phyloP scores from a whole-genome alignment of 2,113 vertebrate genomes.

The Vulpes lagopus region DNA sequence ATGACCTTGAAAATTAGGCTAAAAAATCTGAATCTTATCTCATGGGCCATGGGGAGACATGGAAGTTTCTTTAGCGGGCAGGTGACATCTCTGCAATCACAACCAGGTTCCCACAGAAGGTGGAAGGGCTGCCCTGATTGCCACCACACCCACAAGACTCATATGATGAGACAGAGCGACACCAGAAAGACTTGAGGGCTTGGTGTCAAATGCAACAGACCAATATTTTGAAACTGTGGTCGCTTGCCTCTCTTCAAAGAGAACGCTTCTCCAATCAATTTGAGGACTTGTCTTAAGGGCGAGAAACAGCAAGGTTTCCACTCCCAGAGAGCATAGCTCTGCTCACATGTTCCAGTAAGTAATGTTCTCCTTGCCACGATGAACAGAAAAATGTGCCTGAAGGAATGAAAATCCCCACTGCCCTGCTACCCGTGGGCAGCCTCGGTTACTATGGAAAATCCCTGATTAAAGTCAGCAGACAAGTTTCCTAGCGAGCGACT shows the following conservation, averaged over 20 bases:
- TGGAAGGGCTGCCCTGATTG: background rate
- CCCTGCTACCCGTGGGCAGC: constrained; percentile 82
- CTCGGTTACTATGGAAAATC: constrained; percentile 87
- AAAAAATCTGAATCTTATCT: background rate
- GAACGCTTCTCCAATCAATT: background rate
- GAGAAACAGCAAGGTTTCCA: constrained; percentile 18
- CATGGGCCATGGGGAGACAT: background rate
- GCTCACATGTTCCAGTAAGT: constrained; percentile 80
- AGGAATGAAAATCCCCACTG: constrained; percentile 84
- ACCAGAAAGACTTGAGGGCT: background rate
- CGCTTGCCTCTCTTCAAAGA: background rate
- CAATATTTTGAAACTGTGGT: background rate
- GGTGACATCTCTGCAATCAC: background rate
- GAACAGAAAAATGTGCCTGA: constrained; percentile 81
- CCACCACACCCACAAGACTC: background rate
- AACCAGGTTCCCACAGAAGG: background rate
- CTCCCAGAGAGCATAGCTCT: constrained; percentile 59
- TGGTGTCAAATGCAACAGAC: background rate
- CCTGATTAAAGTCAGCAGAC: constrained; percentile 85
- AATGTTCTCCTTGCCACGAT: constrained; percentile 76
- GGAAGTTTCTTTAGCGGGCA: background rate
- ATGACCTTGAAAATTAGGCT: background rate
- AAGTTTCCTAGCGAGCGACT: constrained; percentile 85
- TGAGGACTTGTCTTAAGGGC: background rate
- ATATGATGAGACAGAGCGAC: background rate